These are phyloP conservation scores for Leptinotarsa undecemlineata DNA, from an alignment of 1,140 invertebrate species.

Conservation along the genomic window DNA sequence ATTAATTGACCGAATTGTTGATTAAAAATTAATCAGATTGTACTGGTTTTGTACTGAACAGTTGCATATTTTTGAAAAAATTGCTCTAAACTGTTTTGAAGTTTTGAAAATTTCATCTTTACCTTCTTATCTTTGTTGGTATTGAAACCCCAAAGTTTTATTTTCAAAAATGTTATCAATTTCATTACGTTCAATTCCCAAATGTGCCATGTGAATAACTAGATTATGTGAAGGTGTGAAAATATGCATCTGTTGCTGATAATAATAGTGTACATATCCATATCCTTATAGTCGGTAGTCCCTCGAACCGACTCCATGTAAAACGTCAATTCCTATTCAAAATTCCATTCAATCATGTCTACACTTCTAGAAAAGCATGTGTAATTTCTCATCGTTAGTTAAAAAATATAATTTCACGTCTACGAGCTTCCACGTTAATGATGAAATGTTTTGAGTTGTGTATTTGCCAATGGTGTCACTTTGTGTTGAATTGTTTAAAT, in stretches of 20 bases:
- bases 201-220: slow-evolving; percentile 19
- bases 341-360: slow-evolving; percentile 18
- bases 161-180: background rate
- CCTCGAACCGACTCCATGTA: slow-evolving; percentile 24
- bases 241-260: slow-evolving; percentile 9
- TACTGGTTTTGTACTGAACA: slow-evolving; percentile 31
- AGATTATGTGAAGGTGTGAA: slow-evolving; percentile 12
- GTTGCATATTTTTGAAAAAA: slow-evolving; percentile 29
- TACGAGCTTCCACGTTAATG: slow-evolving; percentile 36
- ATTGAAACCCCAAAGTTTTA: slow-evolving; percentile 17
- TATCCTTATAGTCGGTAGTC: slow-evolving; percentile 16
- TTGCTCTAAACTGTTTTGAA: slow-evolving; percentile 1
- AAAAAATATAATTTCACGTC: slow-evolving; percentile 15
- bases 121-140: background rate
- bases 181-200: background rate
- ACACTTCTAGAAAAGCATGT: background rate
- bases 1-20: slow-evolving; percentile 52
- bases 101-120: slow-evolving; percentile 19
- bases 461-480: slow-evolving; percentile 17
- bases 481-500: slow-evolving; percentile 11
- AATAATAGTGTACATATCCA: slow-evolving; percentile 40
- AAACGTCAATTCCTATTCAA: slow-evolving; percentile 25
- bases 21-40: slow-evolving; percentile 50
- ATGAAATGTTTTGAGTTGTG: slow-evolving; percentile 27
- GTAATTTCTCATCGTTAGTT: background rate